phyloP scores from a whole-genome alignment of 1,140 invertebrate genomes.

The Scaptomyza pallida region DNA sequence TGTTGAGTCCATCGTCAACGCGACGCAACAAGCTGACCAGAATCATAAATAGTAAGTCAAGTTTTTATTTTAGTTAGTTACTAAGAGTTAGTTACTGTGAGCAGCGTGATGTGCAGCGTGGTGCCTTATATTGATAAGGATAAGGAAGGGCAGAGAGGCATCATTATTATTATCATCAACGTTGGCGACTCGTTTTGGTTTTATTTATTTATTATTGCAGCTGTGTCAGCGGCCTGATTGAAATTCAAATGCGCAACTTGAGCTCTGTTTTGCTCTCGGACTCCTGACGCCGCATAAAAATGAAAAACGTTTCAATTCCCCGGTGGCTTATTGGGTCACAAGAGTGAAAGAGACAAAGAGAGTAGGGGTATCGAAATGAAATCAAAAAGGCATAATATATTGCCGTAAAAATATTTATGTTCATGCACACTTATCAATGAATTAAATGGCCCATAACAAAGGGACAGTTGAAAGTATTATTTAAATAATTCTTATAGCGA shows the following conservation, averaged over 20 bases:
- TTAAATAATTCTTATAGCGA: no score
- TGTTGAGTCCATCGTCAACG: constrained; percentile 89
- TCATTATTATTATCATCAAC: background rate
- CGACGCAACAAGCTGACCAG: constrained; percentile 89
- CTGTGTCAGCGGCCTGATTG: constrained; percentile 54
- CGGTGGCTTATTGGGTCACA: constrained; percentile 9
- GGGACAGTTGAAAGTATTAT: no score
- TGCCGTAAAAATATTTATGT: background rate
- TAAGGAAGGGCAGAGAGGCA: constrained; percentile 10
- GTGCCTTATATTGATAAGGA: constrained; percentile 58
- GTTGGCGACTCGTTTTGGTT: background rate
- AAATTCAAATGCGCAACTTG: constrained; percentile 72
- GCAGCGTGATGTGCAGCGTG: constrained; percentile 29
- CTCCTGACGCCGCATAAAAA: constrained; percentile 58
- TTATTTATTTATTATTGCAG: constrained; percentile 66
- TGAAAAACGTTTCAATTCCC: constrained; percentile 43
- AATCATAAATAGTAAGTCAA: constrained; percentile 89
- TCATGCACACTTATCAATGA: background rate
- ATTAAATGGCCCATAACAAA: no score
- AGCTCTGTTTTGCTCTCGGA: constrained; percentile 10
- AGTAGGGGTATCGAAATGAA: constrained; percentile 15
- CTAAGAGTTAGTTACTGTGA: background rate
- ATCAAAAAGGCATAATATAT: background rate
- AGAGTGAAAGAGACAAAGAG: background rate
- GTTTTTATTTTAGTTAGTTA: background rate